Evolutionary conservation across 2,113 vertebrate genomes (phyloP).

Genomic region (Tenebrosternarchus preto): DNA sequence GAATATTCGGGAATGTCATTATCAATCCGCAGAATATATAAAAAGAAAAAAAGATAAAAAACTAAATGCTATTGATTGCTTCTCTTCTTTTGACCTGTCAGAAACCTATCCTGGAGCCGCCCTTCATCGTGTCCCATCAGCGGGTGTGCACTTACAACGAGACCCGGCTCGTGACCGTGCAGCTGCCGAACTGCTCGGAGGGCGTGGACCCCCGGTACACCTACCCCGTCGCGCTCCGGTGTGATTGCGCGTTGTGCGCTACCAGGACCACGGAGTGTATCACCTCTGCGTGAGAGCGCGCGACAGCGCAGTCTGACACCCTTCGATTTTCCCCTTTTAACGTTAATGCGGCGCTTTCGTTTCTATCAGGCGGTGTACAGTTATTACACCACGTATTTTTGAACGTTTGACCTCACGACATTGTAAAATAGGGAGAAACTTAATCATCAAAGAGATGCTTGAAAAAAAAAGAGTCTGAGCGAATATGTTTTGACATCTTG

Average conservation of each 20-base stretch:
- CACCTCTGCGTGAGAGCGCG: constrained; percentile 65
- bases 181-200: constrained; percentile 79
- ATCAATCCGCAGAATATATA: too few species aligned
- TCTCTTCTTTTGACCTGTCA: constrained; percentile 55
- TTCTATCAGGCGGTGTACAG: too few species aligned
- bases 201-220: constrained; percentile 82
- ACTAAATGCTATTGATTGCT: background rate
- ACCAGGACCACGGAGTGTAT: constrained; percentile 87
- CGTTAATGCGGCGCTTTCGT: too few species aligned
- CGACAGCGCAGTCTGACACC: background rate
- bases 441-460: too few species aligned
- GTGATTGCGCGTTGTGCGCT: constrained; percentile 83
- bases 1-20: background rate
- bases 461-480: too few species aligned
- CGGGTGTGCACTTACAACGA: constrained; percentile 89
- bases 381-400: too few species aligned
- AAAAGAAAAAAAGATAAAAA: too few species aligned
- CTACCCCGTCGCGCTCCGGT: constrained; percentile 85
- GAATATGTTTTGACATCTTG: too few species aligned
- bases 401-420: too few species aligned
- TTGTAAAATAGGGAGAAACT: too few species aligned
- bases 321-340: background rate
- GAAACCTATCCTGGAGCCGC: constrained; percentile 86
- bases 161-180: constrained; percentile 80
- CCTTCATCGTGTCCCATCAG: constrained; percentile 86